Evolutionary conservation across 2,113 vertebrate genomes (phyloP).

Genomic region (Colossoma macropomum): DNA sequence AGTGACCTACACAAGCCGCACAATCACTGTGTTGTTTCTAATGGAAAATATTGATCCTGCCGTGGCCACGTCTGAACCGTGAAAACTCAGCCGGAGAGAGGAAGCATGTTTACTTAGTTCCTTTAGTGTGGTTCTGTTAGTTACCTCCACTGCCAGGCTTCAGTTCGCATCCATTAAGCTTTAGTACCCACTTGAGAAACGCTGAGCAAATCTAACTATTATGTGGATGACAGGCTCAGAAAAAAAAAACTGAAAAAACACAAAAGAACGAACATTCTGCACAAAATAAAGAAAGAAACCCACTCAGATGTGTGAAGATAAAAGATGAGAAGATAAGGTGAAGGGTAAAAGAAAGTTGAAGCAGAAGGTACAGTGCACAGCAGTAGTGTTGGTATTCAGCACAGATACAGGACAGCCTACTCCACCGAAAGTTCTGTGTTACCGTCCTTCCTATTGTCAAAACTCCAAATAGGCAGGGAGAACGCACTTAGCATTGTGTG

Average conservation of each 20-base stretch:
- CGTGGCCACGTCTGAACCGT: slow-evolving; percentile 67
- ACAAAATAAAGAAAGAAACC: background rate
- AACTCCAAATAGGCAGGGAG: background rate
- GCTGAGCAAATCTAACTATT: slow-evolving; percentile 7
- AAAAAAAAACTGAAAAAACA: background rate
- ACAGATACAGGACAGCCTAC: background rate
- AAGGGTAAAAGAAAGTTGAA: slow-evolving; percentile 5
- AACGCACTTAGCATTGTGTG: background rate
- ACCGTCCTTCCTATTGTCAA: background rate
- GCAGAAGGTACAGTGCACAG: background rate
- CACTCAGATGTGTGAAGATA: slow-evolving; percentile 12
- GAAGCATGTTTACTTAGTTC: slow-evolving; percentile 32
- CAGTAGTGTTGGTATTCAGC: background rate
- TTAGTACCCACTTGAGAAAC: background rate
- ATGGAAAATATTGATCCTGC: slow-evolving; percentile 78
- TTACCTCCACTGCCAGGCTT: slow-evolving; percentile 24
- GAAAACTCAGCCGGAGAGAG: slow-evolving; percentile 45
- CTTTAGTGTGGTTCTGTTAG: slow-evolving; percentile 35
- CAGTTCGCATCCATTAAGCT: background rate
- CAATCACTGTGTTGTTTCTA: slow-evolving; percentile 68
- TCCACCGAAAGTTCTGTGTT: background rate
- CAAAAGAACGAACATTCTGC: background rate
- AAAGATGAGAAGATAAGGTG: slow-evolving; percentile 15
- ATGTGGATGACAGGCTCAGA: background rate
- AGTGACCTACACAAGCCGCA: slow-evolving; percentile 60